Evolutionary conservation across 2,888 invertebrate species (phyloP).

Genomic region (Tipula vernalis): DNA sequence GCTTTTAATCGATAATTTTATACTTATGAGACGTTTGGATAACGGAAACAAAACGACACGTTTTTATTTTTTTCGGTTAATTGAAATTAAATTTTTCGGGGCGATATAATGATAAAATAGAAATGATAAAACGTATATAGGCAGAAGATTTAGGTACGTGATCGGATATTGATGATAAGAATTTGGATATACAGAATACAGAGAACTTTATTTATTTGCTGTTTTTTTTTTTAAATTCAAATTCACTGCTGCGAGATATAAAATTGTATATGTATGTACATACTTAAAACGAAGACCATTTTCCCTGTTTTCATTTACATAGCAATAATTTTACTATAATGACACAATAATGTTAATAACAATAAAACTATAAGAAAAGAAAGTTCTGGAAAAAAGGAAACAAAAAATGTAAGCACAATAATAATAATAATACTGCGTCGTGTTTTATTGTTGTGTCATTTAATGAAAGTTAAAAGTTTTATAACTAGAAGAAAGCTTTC

Average conservation of each 20-base stretch:
- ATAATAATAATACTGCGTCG: neutral
- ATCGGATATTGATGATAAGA: neutral
- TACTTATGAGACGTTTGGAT: neutral
- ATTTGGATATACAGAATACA: no score
- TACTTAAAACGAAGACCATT: neutral
- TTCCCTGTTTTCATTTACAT: neutral
- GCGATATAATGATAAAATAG: neutral
- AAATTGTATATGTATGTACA: neutral
- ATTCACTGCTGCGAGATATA: no score
- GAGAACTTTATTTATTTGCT: no score
- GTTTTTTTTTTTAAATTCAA: no score
- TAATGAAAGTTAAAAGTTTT: neutral
- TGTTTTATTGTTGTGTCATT: neutral
- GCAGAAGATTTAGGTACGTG: neutral
- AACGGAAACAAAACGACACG: neutral
- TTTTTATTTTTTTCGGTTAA: neutral
- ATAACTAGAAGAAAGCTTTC: neutral
- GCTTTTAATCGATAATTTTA: neutral
- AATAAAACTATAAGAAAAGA: neutral
- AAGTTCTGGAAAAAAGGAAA: neutral
- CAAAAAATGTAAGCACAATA: neutral
- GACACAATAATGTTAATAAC: neutral
- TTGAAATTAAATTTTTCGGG: neutral
- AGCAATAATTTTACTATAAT: neutral
- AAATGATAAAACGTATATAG: neutral